A percentile compares a stretch with the other conserved stretches of the same genome.
Evolutionary conservation across 2,797 vertebrate species (phyloP).

Genomic region (Cheirogaleus major): DNA sequence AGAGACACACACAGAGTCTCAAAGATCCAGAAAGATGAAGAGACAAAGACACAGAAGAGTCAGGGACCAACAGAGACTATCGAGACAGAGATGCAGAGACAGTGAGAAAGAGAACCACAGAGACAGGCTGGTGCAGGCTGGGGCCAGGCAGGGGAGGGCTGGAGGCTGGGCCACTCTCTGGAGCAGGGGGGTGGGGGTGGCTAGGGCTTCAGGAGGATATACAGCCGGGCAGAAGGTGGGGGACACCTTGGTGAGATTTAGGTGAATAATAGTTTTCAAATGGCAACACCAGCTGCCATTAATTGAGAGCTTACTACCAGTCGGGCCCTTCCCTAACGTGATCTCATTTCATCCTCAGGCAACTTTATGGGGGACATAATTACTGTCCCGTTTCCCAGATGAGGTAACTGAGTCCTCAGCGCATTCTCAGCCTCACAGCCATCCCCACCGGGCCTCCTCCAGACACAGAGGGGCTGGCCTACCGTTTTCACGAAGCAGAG

Average conservation of each 20-base stretch:
- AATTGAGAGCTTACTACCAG: background rate
- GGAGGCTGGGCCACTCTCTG: background rate
- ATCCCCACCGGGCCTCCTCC: background rate
- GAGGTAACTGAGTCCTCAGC: conserved; percentile 27
- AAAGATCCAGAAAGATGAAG: background rate
- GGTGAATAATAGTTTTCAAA: conserved; percentile 15
- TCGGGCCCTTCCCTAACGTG: background rate
- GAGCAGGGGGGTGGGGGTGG: background rate
- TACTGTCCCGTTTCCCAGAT: conserved; percentile 6
- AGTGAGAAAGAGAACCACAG: background rate
- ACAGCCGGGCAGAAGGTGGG: background rate
- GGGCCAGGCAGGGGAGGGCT: background rate
- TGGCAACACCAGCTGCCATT: background rate
- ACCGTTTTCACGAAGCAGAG: background rate
- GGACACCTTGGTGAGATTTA: background rate
- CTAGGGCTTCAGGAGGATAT: background rate
- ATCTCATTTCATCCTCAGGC: background rate
- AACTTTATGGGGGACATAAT: background rate
- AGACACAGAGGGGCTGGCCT: background rate
- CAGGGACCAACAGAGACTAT: background rate
- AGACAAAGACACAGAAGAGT: background rate
- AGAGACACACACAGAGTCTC: background rate
- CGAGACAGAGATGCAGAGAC: background rate
- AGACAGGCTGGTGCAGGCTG: background rate
- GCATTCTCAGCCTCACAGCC: background rate